Evolutionary conservation across 2,797 vertebrate species (phyloP).

Genomic region (Alectoris magna): DNA sequence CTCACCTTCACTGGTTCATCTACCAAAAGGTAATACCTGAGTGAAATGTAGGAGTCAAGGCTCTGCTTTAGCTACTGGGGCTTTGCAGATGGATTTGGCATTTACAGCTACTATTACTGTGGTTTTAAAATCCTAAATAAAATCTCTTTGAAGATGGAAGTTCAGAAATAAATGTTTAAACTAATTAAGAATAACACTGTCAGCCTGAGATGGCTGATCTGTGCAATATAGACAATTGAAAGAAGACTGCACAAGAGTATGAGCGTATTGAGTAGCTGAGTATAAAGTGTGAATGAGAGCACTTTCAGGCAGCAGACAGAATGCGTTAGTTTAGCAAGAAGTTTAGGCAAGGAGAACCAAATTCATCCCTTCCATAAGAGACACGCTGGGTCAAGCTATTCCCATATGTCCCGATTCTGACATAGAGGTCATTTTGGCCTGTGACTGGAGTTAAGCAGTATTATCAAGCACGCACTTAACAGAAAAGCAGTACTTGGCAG

Average conservation of each 20-base stretch:
- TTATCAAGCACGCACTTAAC: not conserved
- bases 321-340: not conserved
- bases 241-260: not conserved
- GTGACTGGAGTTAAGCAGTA: not conserved
- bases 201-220: constrained; percentile 40
- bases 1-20: not conserved
- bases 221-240: constrained; percentile 5
- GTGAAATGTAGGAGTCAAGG: not conserved
- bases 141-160: constrained; percentile 1
- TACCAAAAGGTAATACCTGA: not conserved
- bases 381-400: not conserved
- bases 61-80: not conserved
- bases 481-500: not conserved
- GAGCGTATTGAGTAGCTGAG: constrained; percentile 12
- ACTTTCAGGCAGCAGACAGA: not conserved
- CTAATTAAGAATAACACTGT: constrained; percentile 60
- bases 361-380: not conserved
- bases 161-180: constrained; percentile 53
- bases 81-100: not conserved
- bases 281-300: not conserved
- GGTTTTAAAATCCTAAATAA: constrained; percentile 50
- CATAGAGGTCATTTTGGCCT: not conserved
- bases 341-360: not conserved
- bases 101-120: not conserved
- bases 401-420: not conserved